Base-by-base conservation (phyloP, 1,140 invertebrate species). In the Helicoverpa zea region DNA sequence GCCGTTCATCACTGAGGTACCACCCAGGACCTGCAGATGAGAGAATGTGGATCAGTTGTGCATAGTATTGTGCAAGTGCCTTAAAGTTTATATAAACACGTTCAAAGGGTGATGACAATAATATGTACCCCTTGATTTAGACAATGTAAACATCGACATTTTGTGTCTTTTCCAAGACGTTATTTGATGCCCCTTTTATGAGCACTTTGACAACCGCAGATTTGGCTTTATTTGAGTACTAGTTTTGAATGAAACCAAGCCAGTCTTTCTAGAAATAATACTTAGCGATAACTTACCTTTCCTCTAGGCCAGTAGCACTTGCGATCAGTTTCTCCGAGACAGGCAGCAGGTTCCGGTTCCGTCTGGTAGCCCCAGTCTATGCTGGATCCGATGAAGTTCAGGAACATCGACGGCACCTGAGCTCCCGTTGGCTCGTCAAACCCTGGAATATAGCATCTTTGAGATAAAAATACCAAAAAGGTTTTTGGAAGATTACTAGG, bases 1-100 rank as follows among this genome's bases (percentile, higher is more conserved):
- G 2, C 98, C 98, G 91, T 99, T 99, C 94, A 99, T 96, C 0
- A 98, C 98, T 35, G 98, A 98, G 0, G 98, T 99, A 2, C 99
- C 99, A 18, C 98, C 98, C 2, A 98, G 91, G 0, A 98, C 97
- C 97, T 97, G 85, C 13, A 49, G 3, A 29, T 54, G 43, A 3
- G 56, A 51, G 35, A 35, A n/a, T n/a, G n/a, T n/a, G n/a, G n/a
- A n/a, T n/a, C 35, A 7, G 35, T 66, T 52, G 54, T 18, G 51
- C n/a, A 30, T 56, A 43, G 10, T 61, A 7, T 2, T 30, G 18
- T 4, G 7, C 7, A 35, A 35, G 35, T 35, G 35, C 35, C 35
- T 35, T 35, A 35, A 35, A 2, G 4, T 2, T 2, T 4, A 35
- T 35, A 4, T 35, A 4, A 35, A 35, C 35, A 35, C 7, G 35